Evolutionary conservation across 2,888 invertebrate genomes (phyloP).

Genomic region (Aethes cnicana): DNA sequence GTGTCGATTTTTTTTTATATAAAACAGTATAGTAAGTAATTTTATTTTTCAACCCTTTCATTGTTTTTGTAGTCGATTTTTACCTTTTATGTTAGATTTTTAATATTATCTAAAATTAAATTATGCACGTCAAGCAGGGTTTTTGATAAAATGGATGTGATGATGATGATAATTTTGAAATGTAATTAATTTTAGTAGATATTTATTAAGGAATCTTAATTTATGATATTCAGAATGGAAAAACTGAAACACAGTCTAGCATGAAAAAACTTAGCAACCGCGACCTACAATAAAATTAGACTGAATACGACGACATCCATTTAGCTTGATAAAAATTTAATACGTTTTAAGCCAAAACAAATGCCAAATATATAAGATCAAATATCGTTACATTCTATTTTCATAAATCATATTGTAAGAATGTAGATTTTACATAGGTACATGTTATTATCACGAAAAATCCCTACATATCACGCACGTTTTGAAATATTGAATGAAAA

Average conservation of each 20-base stretch:
- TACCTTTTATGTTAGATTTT: background rate
- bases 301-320: too few species aligned
- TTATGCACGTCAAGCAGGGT: conserved; percentile 18
- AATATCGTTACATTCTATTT: conserved; percentile 40
- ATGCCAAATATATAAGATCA: conserved; percentile 64
- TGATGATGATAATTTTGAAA: background rate
- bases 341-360: conserved; percentile 59
- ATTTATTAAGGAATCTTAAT: background rate
- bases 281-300: too few species aligned
- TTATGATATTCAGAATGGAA: too few species aligned
- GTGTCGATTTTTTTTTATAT: too few species aligned
- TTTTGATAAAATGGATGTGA: conserved; percentile 3
- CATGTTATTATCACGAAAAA: conserved; percentile 35
- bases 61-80: too few species aligned
- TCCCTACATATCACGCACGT: conserved; percentile 37
- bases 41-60: too few species aligned
- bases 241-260: too few species aligned
- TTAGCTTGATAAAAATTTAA: conserved; percentile 15
- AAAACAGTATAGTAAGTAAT: too few species aligned
- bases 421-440: conserved; percentile 27
- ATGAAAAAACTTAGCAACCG: too few species aligned
- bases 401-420: conserved; percentile 37
- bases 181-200: too few species aligned
- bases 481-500: conserved; percentile 15
- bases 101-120: background rate